Conservation (phyloP, 2,888 invertebrate species). For the Lumbricus terrestris region DNA sequence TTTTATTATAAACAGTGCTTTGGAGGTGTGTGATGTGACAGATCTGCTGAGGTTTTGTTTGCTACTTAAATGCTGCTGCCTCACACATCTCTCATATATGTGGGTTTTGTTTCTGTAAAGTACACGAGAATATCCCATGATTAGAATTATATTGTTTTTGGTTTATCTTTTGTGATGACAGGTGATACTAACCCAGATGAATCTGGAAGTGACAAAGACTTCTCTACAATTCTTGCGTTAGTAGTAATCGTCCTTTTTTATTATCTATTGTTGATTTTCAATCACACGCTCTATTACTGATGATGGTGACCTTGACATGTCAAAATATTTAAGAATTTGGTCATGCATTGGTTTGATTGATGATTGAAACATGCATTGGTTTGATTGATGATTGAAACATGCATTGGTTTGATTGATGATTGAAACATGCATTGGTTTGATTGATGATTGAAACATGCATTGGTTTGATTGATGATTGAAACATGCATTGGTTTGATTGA, state of each 20-base stretch:
- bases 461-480: no score
- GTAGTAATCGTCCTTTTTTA: not conserved
- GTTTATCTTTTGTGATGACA: not conserved
- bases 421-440: not conserved
- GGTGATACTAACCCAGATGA: not conserved
- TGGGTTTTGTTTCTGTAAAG: not conserved
- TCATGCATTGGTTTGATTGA: not conserved
- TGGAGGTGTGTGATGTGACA: not conserved
- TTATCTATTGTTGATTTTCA: not conserved
- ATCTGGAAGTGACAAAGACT: slow-evolving; percentile 11
- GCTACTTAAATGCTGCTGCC: not conserved
- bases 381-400: not conserved
- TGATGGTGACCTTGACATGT: not conserved
- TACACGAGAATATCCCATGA: not conserved
- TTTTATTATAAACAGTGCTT: no score
- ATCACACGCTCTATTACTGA: not conserved
- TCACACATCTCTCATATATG: not conserved
- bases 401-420: no score
- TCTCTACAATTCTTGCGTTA: slow-evolving; percentile 1
- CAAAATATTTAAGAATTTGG: not conserved
- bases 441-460: no score
- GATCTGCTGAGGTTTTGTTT: not conserved
- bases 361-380: not conserved
- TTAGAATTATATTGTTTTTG: not conserved
- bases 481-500: not conserved